Percentiles rank a stretch among this genome's conserved stretches.
phyloP scores from a whole-genome alignment of 2,113 vertebrate genomes.

The Pollimyrus isidori region DNA sequence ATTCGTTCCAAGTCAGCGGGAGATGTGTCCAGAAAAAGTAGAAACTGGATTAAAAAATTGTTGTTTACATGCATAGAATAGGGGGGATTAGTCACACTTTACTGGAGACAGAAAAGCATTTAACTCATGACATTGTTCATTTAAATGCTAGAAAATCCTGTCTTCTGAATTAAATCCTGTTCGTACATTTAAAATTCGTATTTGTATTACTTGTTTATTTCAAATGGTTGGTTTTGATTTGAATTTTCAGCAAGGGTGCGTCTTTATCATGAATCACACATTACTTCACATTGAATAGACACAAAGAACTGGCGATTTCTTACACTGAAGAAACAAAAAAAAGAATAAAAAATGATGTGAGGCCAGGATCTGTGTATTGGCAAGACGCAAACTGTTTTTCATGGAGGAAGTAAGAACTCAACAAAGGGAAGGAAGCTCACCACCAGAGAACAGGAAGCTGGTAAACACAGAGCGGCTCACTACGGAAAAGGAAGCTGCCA shows the following conservation, averaged over 20 bases:
- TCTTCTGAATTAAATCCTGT: background rate
- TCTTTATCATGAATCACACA: background rate
- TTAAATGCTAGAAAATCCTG: background rate
- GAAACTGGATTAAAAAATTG: conserved; percentile 2
- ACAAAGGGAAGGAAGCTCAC: background rate
- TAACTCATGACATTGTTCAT: background rate
- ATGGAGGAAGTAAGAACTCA: background rate
- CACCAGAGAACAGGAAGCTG: background rate
- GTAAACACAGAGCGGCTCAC: background rate
- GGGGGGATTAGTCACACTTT: background rate
- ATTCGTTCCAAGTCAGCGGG: background rate
- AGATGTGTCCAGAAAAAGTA: background rate
- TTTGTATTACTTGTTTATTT: background rate
- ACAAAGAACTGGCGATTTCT: background rate
- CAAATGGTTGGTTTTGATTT: background rate
- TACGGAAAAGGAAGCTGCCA: background rate
- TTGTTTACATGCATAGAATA: background rate
- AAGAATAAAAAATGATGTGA: background rate
- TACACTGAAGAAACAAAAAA: background rate
- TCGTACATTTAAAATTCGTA: background rate
- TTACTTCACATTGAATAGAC: background rate
- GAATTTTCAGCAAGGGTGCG: background rate
- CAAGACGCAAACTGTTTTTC: background rate
- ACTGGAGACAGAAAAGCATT: background rate
- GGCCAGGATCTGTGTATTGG: background rate